Evolutionary conservation across 2,113 vertebrate genomes (phyloP).

Genomic region (Actinemys pallida): DNA sequence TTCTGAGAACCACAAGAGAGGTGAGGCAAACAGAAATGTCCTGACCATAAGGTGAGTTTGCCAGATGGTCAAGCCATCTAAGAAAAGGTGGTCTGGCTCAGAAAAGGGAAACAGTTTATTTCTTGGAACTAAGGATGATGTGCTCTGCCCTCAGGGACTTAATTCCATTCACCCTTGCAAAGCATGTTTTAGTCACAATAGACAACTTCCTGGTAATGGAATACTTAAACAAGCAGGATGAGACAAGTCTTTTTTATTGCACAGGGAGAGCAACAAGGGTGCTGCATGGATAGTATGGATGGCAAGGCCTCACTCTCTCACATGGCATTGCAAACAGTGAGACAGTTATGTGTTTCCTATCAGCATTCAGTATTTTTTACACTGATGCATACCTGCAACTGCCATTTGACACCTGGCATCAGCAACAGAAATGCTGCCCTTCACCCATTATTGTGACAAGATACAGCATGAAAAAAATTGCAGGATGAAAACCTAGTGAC

Average conservation of each 20-base stretch:
- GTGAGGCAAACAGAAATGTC: background rate
- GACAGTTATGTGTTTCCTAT: background rate
- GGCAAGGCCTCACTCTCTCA: background rate
- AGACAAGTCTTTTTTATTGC: accelerated
- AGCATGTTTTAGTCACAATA: background rate
- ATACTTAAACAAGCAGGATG: background rate
- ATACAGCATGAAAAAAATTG: background rate
- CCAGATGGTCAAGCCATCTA: background rate
- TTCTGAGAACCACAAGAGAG: background rate
- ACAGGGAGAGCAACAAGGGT: background rate
- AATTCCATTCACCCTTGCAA: background rate
- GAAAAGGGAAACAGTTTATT: background rate
- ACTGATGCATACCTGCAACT: accelerated
- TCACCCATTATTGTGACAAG: accelerated
- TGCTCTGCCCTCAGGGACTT: background rate
- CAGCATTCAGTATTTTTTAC: background rate
- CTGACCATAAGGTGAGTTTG: background rate
- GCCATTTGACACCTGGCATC: background rate
- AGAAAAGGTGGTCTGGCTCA: background rate
- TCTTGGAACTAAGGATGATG: background rate
- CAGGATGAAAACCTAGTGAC: background rate
- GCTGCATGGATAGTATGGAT: background rate
- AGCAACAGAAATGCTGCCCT: background rate
- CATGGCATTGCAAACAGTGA: background rate
- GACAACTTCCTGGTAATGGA: background rate